Conservation (phyloP, 2,888 invertebrate genomes). For the Eilema caniola region DNA sequence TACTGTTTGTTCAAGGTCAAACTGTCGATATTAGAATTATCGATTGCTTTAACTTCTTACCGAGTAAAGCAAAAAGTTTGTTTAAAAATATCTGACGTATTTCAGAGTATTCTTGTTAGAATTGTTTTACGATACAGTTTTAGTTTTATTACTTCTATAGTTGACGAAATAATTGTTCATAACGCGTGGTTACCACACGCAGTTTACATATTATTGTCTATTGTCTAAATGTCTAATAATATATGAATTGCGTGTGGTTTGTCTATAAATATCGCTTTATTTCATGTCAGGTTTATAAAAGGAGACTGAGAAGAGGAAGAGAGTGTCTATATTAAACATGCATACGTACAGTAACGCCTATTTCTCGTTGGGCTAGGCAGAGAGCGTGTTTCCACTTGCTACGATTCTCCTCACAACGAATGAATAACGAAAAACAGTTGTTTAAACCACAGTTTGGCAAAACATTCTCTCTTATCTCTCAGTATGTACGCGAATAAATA, state of each 20-base stretch:
- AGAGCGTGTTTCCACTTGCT: neutral
- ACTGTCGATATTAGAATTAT: neutral
- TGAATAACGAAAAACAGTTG: neutral
- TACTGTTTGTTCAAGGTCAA: neutral
- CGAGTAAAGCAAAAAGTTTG: neutral
- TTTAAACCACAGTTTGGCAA: neutral
- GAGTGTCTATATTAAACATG: neutral
- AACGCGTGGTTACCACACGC: neutral
- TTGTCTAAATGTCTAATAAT: too few species aligned
- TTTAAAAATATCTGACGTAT: neutral
- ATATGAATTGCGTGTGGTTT: conserved; percentile 3
- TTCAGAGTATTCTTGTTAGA: too few species aligned
- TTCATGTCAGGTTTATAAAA: neutral
- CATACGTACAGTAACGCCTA: neutral
- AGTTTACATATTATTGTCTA: neutral
- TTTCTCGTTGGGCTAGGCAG: neutral
- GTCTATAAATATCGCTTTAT: neutral
- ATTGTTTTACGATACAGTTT: too few species aligned
- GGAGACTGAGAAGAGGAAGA: too few species aligned
- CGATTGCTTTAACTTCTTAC: neutral
- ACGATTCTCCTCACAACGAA: too few species aligned
- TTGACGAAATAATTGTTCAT: too few species aligned
- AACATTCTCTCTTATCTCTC: neutral
- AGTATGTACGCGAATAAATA: neutral
- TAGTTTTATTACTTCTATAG: neutral